Evolutionary conservation across 2,797 vertebrate genomes (phyloP).

Genomic region (Lagorchestes hirsutus): DNA sequence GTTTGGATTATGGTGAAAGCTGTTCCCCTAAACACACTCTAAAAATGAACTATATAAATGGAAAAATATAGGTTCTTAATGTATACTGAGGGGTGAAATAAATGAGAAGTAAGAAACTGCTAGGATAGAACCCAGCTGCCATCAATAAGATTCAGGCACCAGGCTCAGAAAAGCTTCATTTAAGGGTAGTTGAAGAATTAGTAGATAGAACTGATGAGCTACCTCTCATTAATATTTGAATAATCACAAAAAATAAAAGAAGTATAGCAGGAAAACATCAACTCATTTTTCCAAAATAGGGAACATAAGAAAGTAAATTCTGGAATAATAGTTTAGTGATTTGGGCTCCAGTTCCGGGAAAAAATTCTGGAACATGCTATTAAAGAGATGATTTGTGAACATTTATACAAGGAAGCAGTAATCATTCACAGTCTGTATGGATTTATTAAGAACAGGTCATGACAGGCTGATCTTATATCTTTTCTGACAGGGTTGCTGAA

Average conservation of each 20-base stretch:
- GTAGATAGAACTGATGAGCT: background rate
- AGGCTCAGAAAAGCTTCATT: background rate
- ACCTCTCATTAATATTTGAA: background rate
- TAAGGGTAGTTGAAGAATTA: background rate
- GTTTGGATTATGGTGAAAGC: background rate
- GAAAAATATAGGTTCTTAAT: background rate
- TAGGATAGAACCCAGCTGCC: background rate
- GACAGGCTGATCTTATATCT: background rate
- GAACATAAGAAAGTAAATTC: background rate
- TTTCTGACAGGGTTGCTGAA: background rate
- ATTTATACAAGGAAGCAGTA: background rate
- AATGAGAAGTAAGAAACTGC: background rate
- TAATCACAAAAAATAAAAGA: background rate
- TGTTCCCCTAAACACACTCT: background rate
- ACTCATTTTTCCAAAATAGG: background rate
- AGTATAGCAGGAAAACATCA: background rate
- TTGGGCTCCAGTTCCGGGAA: background rate
- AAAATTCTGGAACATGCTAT: background rate
- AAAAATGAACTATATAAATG: background rate
- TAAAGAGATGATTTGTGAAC: background rate
- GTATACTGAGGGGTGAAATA: background rate
- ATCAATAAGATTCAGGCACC: background rate
- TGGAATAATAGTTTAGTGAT: background rate
- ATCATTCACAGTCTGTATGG: background rate
- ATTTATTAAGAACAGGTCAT: background rate